A percentile compares a stretch with the other conserved stretches of the same genome.
Conservation (phyloP, 2,888 invertebrate genomes). For the Nomada hirtipes region DNA sequence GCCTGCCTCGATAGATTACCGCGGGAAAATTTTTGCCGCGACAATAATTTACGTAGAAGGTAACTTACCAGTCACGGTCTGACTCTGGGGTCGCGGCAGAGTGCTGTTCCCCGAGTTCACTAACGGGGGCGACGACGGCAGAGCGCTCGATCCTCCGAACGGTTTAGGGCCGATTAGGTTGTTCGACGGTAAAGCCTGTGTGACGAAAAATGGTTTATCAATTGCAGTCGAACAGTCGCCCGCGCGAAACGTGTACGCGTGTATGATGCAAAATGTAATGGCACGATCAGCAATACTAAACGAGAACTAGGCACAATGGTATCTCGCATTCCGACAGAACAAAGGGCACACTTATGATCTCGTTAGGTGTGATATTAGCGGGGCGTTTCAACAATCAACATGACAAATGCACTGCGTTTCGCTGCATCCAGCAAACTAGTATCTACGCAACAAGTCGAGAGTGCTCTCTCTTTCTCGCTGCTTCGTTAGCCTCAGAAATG, state of each 20-base stretch:
- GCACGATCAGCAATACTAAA: background rate
- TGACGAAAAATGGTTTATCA: background rate
- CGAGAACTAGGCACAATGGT: background rate
- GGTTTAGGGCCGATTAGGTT: slow-evolving; percentile 81
- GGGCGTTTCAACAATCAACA: slow-evolving; percentile 22
- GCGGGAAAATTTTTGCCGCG: background rate
- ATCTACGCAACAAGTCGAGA: background rate
- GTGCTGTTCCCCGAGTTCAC: slow-evolving; percentile 79
- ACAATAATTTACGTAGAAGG: background rate
- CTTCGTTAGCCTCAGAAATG: background rate
- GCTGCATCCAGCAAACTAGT: background rate
- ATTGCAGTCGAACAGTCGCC: background rate
- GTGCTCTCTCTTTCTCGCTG: too few species aligned
- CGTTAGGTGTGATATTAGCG: slow-evolving; percentile 26
- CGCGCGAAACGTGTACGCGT: too few species aligned
- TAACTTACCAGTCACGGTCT: slow-evolving; percentile 82
- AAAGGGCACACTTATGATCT: background rate
- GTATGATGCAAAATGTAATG: background rate
- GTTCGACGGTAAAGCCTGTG: slow-evolving; percentile 78
- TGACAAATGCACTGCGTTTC: slow-evolving; percentile 19
- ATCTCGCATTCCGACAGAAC: slow-evolving; percentile 26
- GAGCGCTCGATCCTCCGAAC: slow-evolving; percentile 78
- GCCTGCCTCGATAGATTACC: background rate
- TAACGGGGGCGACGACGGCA: slow-evolving; percentile 74
- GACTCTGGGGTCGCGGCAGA: slow-evolving; percentile 81